These are phyloP conservation scores for Zapornia atra DNA, from an alignment of 2,113 vertebrate genomes.

Conservation along the genomic window DNA sequence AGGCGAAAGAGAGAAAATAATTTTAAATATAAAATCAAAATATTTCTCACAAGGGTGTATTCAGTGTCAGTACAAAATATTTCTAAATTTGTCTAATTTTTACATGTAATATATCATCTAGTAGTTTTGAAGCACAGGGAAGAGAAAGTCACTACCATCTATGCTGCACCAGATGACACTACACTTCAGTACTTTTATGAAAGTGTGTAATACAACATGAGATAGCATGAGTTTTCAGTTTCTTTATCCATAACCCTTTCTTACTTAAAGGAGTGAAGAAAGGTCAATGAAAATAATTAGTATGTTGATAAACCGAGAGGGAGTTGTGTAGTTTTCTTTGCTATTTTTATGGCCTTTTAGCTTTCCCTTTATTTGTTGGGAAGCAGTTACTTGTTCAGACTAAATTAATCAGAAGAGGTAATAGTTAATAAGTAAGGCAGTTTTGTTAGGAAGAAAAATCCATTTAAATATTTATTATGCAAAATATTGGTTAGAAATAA, in stretches of 20 bases:
- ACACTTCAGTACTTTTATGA: background rate
- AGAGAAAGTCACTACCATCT: background rate
- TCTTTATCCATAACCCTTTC: background rate
- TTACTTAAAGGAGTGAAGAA: background rate
- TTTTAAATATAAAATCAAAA: background rate
- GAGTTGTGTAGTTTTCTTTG: background rate
- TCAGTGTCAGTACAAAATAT: background rate
- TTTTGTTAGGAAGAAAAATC: background rate
- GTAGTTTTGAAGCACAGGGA: background rate
- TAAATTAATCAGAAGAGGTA: background rate
- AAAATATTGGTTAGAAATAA: background rate
- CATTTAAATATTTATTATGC: background rate
- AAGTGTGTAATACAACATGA: background rate
- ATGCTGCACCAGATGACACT: background rate
- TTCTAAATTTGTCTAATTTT: background rate
- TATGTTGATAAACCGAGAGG: background rate
- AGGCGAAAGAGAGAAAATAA: background rate
- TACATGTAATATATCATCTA: background rate
- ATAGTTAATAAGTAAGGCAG: background rate
- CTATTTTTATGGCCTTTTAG: background rate
- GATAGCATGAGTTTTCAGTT: background rate
- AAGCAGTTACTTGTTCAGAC: background rate
- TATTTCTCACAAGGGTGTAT: background rate
- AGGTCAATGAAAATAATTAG: background rate
- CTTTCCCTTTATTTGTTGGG: background rate